Percentiles rank a stretch among this genome's conserved stretches.
Conservation (phyloP, 2,113 vertebrate species). For the Lichenostomus cassidix region DNA sequence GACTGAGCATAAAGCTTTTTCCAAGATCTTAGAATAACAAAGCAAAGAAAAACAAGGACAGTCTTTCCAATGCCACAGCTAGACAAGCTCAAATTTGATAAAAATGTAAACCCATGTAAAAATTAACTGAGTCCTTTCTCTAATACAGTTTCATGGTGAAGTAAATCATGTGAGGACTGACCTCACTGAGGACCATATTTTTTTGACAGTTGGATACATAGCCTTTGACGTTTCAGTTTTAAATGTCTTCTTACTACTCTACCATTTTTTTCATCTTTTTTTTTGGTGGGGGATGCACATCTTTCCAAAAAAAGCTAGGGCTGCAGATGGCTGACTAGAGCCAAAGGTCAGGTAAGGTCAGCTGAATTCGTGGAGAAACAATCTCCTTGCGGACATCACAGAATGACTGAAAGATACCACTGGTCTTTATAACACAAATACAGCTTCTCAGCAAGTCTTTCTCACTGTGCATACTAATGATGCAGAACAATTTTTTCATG, state of each 20-base stretch:
- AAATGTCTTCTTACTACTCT: neutral
- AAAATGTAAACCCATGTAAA: neutral
- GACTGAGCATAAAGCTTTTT: neutral
- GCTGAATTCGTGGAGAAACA: neutral
- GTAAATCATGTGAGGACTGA: neutral
- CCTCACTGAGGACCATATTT: neutral
- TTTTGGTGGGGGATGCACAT: rapidly evolving
- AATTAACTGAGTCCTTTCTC: neutral
- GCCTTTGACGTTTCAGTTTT: neutral
- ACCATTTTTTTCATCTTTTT: neutral
- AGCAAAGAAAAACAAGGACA: neutral
- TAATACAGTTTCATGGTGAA: neutral
- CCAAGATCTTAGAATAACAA: neutral
- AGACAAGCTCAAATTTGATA: neutral
- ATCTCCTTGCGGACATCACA: neutral
- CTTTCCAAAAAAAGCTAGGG: neutral
- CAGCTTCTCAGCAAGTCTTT: neutral
- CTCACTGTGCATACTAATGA: neutral
- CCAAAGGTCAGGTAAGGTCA: neutral
- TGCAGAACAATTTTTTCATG: neutral
- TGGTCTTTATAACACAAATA: neutral
- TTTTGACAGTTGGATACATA: neutral
- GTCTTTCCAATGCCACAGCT: neutral
- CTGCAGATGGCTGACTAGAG: neutral
- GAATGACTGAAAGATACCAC: neutral